Conservation (phyloP, 2,888 invertebrate genomes). For the Ephialtes manifestator region DNA sequence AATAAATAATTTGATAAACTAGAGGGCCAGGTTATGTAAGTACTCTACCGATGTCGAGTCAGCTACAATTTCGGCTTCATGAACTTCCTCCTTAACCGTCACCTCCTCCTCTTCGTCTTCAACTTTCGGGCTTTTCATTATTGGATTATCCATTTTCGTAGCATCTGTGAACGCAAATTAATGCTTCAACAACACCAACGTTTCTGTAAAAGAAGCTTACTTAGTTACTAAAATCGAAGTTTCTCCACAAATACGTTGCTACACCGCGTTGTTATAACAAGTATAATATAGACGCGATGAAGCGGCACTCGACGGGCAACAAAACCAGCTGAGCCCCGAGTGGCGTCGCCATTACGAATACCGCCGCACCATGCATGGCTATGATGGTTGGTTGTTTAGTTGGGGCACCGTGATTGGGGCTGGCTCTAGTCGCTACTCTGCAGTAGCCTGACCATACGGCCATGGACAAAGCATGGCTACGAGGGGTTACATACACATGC, state of each 20-base stretch:
- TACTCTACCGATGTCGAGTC: constrained; percentile 51
- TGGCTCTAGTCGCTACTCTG: no score
- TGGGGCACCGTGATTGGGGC: no score
- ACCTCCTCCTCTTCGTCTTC: constrained; percentile 71
- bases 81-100: constrained; percentile 74
- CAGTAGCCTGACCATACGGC: no score
- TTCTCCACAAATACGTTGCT: background rate
- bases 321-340: background rate
- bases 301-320: background rate
- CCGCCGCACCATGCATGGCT: background rate
- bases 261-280: constrained; percentile 5
- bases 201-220: background rate
- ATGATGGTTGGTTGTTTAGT: no score
- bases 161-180: constrained; percentile 68
- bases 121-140: constrained; percentile 72
- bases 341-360: constrained; percentile 21
- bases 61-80: constrained; percentile 41
- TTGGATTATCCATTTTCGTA: constrained; percentile 77
- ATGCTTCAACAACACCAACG: background rate
- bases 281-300: background rate
- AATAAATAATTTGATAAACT: constrained; percentile 16
- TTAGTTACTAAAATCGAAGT: background rate
- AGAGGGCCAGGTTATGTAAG: constrained; percentile 58
- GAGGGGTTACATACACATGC: no score
- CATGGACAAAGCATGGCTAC: no score